A percentile compares a stretch with the other conserved stretches of the same genome.
These are phyloP conservation scores for Rhipidura dahli DNA, from an alignment of 2,113 vertebrate species.

Conservation along the genomic window DNA sequence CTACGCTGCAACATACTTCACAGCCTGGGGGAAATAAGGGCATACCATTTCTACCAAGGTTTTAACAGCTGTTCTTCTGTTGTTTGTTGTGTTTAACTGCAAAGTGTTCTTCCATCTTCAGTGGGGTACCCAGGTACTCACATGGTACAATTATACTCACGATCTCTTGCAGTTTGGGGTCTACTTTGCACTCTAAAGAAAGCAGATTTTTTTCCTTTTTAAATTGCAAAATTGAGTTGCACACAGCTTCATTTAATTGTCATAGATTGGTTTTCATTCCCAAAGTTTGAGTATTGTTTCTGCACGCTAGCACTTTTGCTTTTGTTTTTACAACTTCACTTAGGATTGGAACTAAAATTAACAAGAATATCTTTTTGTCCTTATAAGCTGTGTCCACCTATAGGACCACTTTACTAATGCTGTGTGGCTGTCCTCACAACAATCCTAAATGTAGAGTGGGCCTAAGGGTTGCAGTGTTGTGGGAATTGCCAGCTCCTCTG, in stretches of 20 bases:
- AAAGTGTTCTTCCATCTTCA: background rate
- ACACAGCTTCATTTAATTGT: background rate
- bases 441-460: background rate
- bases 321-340: background rate
- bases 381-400: rapidly evolving
- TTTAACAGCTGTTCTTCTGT: background rate
- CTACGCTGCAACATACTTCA: background rate
- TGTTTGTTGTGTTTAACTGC: background rate
- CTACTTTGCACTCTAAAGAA: background rate
- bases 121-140: background rate
- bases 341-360: background rate
- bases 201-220: background rate
- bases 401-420: background rate
- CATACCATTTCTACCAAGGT: background rate
- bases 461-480: background rate
- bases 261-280: background rate
- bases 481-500: background rate
- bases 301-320: background rate
- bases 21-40: background rate
- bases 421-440: background rate
- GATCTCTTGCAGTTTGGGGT: background rate
- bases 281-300: background rate
- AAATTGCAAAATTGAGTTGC: background rate
- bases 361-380: background rate
- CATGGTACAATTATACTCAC: background rate